These are phyloP conservation scores for Flabesymbios commensalis DNA, from an alignment of 2,888 invertebrate species.

Conservation along the genomic window DNA sequence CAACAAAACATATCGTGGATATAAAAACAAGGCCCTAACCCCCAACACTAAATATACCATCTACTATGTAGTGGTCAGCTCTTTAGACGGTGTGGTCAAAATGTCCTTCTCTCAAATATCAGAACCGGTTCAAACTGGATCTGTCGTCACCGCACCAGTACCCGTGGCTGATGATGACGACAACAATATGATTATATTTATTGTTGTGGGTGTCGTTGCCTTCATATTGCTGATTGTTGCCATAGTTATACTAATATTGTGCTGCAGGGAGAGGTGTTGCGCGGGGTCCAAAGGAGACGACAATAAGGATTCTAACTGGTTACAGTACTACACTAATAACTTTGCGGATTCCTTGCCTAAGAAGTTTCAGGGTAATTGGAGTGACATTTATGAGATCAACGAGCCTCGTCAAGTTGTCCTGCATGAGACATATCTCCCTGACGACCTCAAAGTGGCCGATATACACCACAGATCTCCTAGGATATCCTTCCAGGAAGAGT, in stretches of 20 bases:
- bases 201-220: constrained; percentile 37
- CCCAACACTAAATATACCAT: constrained; percentile 69
- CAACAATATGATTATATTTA: constrained; percentile 28
- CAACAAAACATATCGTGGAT: constrained; percentile 73
- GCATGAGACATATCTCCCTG: constrained; percentile 18
- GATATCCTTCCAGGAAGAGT: constrained; percentile 52
- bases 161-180: background rate
- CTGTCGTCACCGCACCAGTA: background rate
- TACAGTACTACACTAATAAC: constrained; percentile 20
- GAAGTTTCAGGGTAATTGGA: constrained; percentile 26
- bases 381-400: constrained; percentile 26
- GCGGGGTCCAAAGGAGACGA: constrained; percentile 24
- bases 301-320: constrained; percentile 23
- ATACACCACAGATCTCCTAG: constrained; percentile 21
- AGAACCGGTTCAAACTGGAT: constrained; percentile 16
- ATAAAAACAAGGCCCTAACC: constrained; percentile 76
- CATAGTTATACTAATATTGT: constrained; percentile 33
- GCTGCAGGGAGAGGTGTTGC: constrained; percentile 32
- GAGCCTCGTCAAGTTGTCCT: constrained; percentile 22
- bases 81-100: constrained; percentile 70
- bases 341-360: background rate
- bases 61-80: constrained; percentile 74
- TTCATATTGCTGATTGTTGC: constrained; percentile 37
- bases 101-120: constrained; percentile 28
- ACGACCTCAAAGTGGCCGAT: constrained; percentile 27